phyloP scores from a whole-genome alignment of 2,888 invertebrate species.

The Nemurella pictetii region DNA sequence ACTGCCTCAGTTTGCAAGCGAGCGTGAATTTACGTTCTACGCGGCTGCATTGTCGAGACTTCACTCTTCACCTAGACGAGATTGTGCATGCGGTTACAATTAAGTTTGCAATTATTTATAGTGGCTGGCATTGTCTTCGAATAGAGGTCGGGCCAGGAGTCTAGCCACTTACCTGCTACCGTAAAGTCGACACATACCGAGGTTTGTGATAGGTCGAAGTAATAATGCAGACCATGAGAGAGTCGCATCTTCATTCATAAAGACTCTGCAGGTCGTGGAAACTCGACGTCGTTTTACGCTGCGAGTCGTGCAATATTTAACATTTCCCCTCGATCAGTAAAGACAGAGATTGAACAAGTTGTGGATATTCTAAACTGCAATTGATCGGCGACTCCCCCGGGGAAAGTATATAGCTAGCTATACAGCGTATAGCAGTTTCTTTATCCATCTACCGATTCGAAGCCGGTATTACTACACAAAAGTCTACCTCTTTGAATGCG shows the following conservation, averaged over 20 bases:
- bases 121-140: background rate
- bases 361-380: background rate
- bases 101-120: background rate
- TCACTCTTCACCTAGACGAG: background rate
- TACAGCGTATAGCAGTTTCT: background rate
- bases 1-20: no score
- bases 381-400: background rate
- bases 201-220: no score
- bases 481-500: constrained; percentile 12
- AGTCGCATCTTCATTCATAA: background rate
- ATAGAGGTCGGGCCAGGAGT: background rate
- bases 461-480: background rate
- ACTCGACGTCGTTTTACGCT: background rate
- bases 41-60: no score
- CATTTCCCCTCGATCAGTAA: background rate
- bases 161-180: no score
- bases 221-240: background rate
- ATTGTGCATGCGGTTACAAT: background rate
- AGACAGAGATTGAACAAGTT: background rate
- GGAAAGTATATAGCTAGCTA: no score
- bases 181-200: no score
- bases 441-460: background rate
- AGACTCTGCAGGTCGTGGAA: background rate
- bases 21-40: no score
- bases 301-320: background rate